A percentile compares a stretch with the other conserved stretches of the same genome.
phyloP scores from a whole-genome alignment of 1,140 invertebrate species.

The Phymorhynchus buccinoides region DNA sequence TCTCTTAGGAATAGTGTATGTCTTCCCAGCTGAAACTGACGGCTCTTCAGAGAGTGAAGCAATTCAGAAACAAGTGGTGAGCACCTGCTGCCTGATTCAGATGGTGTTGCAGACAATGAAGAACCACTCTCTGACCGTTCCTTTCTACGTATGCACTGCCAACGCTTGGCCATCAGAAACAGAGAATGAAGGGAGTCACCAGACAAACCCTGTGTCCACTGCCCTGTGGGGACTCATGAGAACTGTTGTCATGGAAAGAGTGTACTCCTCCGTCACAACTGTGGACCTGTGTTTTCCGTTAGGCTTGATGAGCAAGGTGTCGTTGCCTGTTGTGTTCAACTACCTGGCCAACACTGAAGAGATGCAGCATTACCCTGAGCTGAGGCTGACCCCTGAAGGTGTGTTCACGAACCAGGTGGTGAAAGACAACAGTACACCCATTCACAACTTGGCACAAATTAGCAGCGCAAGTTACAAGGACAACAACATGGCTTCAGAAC shows the following conservation, averaged over 20 bases:
- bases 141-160: not conserved
- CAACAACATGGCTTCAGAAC: not conserved
- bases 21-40: not conserved
- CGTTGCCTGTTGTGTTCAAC: not conserved
- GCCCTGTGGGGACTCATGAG: conserved; percentile 43
- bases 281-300: conserved; percentile 35
- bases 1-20: not conserved
- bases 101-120: not conserved
- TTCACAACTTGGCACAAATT: not conserved
- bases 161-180: conserved; percentile 1
- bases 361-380: conserved; percentile 37
- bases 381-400: conserved; percentile 15
- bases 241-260: conserved; percentile 35
- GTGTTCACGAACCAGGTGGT: conserved; percentile 42
- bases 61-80: not conserved
- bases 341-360: not conserved
- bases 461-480: not conserved
- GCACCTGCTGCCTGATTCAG: not conserved
- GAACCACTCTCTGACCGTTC: not conserved
- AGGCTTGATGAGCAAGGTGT: not conserved
- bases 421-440: not conserved
- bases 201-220: conserved; percentile 23
- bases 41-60: not conserved
- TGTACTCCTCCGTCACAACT: conserved; percentile 26
- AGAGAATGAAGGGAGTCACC: not conserved